Base-by-base conservation (phyloP, 2,888 invertebrate species). In the Lampropteryx suffumata region DNA sequence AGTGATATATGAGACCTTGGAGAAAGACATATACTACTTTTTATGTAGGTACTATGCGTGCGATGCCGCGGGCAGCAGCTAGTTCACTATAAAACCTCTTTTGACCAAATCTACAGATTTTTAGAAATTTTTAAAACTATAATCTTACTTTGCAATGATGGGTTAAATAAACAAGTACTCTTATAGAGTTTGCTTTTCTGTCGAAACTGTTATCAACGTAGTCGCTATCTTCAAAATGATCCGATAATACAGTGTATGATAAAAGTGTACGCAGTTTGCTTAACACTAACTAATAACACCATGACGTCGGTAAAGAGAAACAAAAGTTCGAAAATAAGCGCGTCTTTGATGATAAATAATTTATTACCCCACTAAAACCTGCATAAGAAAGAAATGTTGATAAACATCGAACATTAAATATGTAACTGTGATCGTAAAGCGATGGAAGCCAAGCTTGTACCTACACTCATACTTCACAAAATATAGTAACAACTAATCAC, bases 351-450 rank as follows among this genome's bases (percentile, higher is more conserved):
- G 89, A 87, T 83, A 85, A 82, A 85, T 89, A 87, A 89, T 89
- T 90, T 89, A 90, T 79, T 68, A 82, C 83, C 47, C 69, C 85
- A 87, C 82, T 90, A 89, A 88, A 89, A 86, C 83, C 83, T 85
- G 85, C 80, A 87, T 86, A 86, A 89, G 88, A 89, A 90, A 89
- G 84, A 89, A 88, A 82, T 90, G 89, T 89, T 90, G 88, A 90
- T 90, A 90, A 89, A 90, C 90, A 89, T 86, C 83, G 86, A 84
- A 84, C 85, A 88, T 88, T 86, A 87, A 88, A 88, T 88, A 89
- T 89, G 87, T 88, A 89, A 90, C 90, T 87, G 88, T 79, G 82
- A 87, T 88, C 87, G 71, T 90, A 88, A 90, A 79, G 81, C 73
- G 78, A 85, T 81, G 75, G 79, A 84, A 79, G 79, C 85, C 88